Conservation (phyloP, 1,140 invertebrate genomes). For the Leptopilina clavipes region DNA sequence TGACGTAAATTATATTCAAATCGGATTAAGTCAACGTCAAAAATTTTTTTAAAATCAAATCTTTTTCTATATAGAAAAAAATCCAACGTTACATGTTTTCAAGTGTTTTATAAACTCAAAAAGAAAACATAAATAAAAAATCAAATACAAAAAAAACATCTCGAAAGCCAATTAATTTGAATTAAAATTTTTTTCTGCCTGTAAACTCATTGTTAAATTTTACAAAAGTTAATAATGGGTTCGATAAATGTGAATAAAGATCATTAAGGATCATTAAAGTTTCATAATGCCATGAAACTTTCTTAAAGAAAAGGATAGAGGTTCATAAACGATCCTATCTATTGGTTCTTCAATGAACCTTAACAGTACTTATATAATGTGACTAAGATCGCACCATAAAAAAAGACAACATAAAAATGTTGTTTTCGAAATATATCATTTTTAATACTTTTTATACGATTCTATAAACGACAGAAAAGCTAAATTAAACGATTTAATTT, state of each 20-base stretch:
- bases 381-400: conserved; percentile 6
- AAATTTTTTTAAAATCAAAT: background rate
- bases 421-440: conserved; percentile 1
- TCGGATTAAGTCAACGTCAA: background rate
- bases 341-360: conserved; percentile 14
- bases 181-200: background rate
- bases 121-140: no score
- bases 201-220: conserved; percentile 5
- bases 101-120: no score
- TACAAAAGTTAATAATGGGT: conserved; percentile 11
- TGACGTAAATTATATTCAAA: conserved; percentile 10
- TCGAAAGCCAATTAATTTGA: conserved; percentile 10
- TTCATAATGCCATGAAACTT: conserved; percentile 15
- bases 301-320: background rate
- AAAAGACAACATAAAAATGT: background rate
- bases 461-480: background rate
- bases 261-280: conserved; percentile 23
- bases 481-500: background rate
- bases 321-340: conserved; percentile 17
- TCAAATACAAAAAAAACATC: background rate
- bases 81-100: background rate
- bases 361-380: conserved; percentile 20
- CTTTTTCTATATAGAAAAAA: background rate
- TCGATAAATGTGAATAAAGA: conserved; percentile 11
- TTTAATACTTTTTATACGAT: conserved; percentile 8